These are phyloP conservation scores for Neogale vison DNA, from an alignment of 2,113 vertebrate species.

Conservation along the genomic window DNA sequence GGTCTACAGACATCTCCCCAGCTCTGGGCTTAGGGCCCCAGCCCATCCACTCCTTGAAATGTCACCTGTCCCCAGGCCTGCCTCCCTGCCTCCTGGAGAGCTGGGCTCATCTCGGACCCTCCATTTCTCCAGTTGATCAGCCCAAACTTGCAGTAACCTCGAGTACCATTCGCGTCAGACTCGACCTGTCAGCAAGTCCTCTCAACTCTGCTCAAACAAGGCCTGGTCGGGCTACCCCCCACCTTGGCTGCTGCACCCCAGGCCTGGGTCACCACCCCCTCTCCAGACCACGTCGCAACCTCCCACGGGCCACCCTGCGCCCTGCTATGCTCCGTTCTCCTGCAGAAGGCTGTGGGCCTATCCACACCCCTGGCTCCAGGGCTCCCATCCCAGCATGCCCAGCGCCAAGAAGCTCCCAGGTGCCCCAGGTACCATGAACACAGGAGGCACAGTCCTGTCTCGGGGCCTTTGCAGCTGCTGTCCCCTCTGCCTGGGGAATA, in stretches of 20 bases:
- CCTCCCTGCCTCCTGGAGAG: neutral
- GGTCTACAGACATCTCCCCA: neutral
- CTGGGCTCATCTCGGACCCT: fast-evolving
- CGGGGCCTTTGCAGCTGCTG: neutral
- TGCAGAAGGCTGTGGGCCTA: neutral
- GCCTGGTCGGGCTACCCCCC: fast-evolving
- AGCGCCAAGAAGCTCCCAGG: neutral
- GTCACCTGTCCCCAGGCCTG: fast-evolving
- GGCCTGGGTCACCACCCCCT: neutral
- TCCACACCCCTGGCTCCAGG: neutral
- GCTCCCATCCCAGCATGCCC: neutral
- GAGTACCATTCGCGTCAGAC: neutral
- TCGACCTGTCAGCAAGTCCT: neutral
- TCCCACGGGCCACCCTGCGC: neutral
- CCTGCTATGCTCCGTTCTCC: neutral
- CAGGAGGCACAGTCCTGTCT: neutral
- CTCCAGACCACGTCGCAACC: neutral
- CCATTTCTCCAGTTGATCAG: neutral
- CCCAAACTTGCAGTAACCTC: fast-evolving
- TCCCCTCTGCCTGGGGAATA: no score
- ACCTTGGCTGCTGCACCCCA: fast-evolving
- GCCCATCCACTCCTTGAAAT: neutral
- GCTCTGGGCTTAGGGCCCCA: neutral
- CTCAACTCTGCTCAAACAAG: neutral
- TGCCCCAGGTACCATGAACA: neutral